These are phyloP conservation scores for Limnephilus auricula DNA, from an alignment of 2,888 invertebrate species.

Conservation along the genomic window DNA sequence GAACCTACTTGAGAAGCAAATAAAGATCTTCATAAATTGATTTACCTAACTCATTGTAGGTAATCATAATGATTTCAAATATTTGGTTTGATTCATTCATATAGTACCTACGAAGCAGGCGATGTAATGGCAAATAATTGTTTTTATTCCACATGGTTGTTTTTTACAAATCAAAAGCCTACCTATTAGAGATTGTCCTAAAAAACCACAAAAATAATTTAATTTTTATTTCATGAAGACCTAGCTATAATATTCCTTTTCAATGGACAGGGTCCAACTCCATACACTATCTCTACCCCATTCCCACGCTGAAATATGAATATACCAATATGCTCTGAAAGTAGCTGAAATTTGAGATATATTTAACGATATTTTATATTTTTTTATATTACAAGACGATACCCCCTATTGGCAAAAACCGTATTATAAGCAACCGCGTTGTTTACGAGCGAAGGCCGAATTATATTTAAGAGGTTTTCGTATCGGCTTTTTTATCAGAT, in stretches of 20 bases:
- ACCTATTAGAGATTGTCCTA: not conserved
- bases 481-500: conserved; percentile 42
- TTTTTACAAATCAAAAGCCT: too few species aligned
- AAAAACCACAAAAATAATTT: not conserved
- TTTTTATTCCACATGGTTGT: too few species aligned
- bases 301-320: conserved; percentile 4
- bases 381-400: conserved; percentile 34
- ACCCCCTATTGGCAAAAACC: conserved; percentile 30
- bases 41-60: too few species aligned
- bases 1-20: too few species aligned
- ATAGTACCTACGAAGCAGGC: too few species aligned
- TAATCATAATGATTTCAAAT: too few species aligned
- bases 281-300: not conserved
- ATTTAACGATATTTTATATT: conserved; percentile 26
- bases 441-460: conserved; percentile 40
- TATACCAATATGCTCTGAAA: conserved; percentile 33
- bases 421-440: conserved; percentile 43
- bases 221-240: not conserved
- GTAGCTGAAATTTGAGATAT: not conserved
- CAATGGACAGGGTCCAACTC: not conserved
- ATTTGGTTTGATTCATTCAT: too few species aligned
- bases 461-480: conserved; percentile 47
- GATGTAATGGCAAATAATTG: too few species aligned
- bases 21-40: too few species aligned
- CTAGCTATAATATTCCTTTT: not conserved